A percentile compares a stretch with the other conserved stretches of the same genome.
Evolutionary conservation across 2,888 invertebrate species (phyloP).

Genomic region (Rhagonycha lutea): DNA sequence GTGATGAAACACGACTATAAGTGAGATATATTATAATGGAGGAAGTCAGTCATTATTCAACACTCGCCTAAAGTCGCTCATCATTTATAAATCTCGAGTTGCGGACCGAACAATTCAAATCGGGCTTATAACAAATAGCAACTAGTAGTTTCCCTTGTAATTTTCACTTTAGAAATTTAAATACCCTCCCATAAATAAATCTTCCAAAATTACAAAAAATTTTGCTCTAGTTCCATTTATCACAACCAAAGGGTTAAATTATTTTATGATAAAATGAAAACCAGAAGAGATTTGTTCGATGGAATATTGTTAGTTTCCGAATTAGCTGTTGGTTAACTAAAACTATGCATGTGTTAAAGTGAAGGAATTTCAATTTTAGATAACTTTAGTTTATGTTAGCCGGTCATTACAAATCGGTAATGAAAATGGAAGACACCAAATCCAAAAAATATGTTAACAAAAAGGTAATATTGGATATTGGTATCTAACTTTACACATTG

Average conservation of each 20-base stretch:
- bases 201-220: neutral
- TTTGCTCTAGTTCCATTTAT: neutral
- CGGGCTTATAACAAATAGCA: slow-evolving; percentile 32
- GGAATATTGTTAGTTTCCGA: neutral
- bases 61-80: slow-evolving; percentile 44
- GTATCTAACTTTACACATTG: too few species aligned
- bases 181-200: neutral
- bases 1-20: slow-evolving; percentile 52
- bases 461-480: too few species aligned
- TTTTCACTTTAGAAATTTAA: neutral
- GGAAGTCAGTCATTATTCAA: slow-evolving; percentile 53
- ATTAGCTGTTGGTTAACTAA: neutral
- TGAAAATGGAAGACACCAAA: too few species aligned
- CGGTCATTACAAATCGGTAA: neutral
- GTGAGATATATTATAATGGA: slow-evolving; percentile 53
- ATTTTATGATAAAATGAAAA: neutral
- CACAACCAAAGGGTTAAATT: neutral
- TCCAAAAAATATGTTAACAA: too few species aligned
- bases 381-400: neutral
- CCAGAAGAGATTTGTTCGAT: neutral
- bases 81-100: slow-evolving; percentile 42
- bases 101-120: slow-evolving; percentile 34
- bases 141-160: slow-evolving; percentile 20
- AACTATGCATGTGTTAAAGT: neutral
- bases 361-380: neutral